Conservation (phyloP, 2,113 vertebrate genomes). For the Saguinus midas region DNA sequence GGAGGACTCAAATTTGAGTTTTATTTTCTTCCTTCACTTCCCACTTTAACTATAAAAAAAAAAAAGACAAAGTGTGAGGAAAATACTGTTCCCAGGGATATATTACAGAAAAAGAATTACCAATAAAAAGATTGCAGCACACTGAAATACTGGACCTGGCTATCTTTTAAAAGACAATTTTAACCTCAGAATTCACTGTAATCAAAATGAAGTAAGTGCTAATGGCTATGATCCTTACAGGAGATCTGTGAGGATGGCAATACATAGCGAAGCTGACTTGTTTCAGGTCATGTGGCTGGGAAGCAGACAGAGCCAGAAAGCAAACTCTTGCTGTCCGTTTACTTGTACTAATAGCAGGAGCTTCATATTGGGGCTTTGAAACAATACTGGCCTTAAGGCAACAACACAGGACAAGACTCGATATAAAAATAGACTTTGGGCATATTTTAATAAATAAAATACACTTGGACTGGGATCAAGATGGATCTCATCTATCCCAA, state of each 20-base stretch:
- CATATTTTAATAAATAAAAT: slow-evolving; percentile 36
- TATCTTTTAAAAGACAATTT: not conserved
- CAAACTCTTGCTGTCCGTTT: not conserved
- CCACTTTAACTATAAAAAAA: not conserved
- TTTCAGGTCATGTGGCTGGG: not conserved
- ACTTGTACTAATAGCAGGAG: not conserved
- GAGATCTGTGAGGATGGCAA: not conserved
- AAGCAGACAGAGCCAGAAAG: not conserved
- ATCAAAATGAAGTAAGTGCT: not conserved
- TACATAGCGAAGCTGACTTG: not conserved
- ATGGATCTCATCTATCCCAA: not conserved
- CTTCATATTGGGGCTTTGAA: not conserved
- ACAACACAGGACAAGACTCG: not conserved
- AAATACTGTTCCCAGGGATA: slow-evolving; percentile 11
- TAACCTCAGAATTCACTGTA: not conserved
- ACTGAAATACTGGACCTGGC: not conserved
- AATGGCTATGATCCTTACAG: not conserved
- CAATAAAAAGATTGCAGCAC: not conserved
- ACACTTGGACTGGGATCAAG: not conserved
- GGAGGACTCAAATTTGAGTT: slow-evolving; percentile 21
- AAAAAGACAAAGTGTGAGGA: not conserved
- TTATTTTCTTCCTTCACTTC: not conserved
- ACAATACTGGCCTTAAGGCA: not conserved
- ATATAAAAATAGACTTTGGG: slow-evolving; percentile 19
- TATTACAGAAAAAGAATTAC: slow-evolving; percentile 6